phyloP scores from a whole-genome alignment of 1,140 invertebrate species.

The Holcopasites calliopsidis region DNA sequence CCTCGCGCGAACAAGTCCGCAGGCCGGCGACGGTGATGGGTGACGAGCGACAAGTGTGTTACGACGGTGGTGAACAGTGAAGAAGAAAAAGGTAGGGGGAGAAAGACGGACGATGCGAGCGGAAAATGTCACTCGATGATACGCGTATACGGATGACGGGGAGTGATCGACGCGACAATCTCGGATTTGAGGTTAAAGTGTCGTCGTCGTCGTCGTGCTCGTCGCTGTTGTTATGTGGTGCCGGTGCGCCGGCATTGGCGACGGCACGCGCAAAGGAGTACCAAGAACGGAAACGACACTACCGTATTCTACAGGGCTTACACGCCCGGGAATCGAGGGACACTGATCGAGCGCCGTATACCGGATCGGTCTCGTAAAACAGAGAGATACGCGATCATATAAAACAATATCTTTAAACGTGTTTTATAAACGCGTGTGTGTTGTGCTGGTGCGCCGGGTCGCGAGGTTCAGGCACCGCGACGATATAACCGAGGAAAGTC shows the following conservation, averaged over 20 bases:
- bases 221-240: slow-evolving; percentile 61
- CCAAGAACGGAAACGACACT: slow-evolving; percentile 40
- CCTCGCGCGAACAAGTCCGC: slow-evolving; percentile 40
- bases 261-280: slow-evolving; percentile 48
- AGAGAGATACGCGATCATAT: not conserved
- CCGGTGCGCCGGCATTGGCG: slow-evolving; percentile 61
- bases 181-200: slow-evolving; percentile 55
- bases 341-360: not conserved
- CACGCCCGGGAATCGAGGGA: slow-evolving; percentile 4
- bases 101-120: slow-evolving; percentile 59
- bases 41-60: slow-evolving; percentile 42
- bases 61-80: slow-evolving; percentile 34
- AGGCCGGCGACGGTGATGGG: slow-evolving; percentile 50
- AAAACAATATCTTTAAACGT: slow-evolving; percentile 15
- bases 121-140: slow-evolving; percentile 71
- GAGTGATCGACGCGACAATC: slow-evolving; percentile 61
- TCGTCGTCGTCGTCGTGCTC: slow-evolving; percentile 39
- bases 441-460: slow-evolving; percentile 46
- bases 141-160: slow-evolving; percentile 67
- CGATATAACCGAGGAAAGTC: slow-evolving; percentile 54
- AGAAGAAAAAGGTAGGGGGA: slow-evolving; percentile 33
- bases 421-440: not conserved
- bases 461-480: slow-evolving; percentile 55
- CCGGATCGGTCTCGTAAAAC: slow-evolving; percentile 5
- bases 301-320: slow-evolving; percentile 11